A percentile compares a stretch with the other conserved stretches of the same genome.
phyloP scores from a whole-genome alignment of 2,113 vertebrate species.

The Malaclemys terrapin region DNA sequence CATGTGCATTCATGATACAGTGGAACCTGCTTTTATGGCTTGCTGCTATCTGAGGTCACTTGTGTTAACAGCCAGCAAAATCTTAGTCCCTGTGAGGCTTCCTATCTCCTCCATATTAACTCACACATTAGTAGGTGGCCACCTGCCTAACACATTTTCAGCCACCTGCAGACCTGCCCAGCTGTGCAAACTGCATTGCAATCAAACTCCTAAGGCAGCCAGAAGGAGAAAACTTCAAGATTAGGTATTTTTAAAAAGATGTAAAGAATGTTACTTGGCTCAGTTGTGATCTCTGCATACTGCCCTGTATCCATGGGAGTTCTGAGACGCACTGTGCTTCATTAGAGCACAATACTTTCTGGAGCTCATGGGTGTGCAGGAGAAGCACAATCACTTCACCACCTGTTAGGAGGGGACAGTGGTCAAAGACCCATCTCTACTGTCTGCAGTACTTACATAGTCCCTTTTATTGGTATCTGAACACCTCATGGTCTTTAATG shows the following conservation, averaged over 20 bases:
- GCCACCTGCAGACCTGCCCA: not conserved
- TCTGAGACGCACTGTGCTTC: not conserved
- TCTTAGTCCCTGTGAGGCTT: not conserved
- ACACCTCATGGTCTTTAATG: not conserved
- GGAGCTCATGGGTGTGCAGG: not conserved
- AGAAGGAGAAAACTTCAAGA: not conserved
- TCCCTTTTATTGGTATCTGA: not conserved
- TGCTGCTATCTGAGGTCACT: not conserved
- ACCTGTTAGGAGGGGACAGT: not conserved
- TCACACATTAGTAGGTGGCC: not conserved
- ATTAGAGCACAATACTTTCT: not conserved
- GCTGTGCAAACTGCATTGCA: conserved; percentile 25
- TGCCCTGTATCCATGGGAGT: not conserved
- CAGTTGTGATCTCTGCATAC: not conserved
- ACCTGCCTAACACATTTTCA: conserved; percentile 29
- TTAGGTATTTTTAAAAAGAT: not conserved
- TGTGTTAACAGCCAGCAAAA: conserved; percentile 2
- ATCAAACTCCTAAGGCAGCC: not conserved
- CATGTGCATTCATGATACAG: not conserved
- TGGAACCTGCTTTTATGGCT: not conserved
- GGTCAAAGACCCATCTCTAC: not conserved
- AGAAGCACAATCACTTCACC: not conserved
- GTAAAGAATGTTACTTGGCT: not conserved
- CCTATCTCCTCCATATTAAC: not conserved
- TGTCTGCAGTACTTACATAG: not conserved